These are phyloP conservation scores for Spialia ferax DNA, from an alignment of 2,888 invertebrate genomes.

Conservation along the genomic window DNA sequence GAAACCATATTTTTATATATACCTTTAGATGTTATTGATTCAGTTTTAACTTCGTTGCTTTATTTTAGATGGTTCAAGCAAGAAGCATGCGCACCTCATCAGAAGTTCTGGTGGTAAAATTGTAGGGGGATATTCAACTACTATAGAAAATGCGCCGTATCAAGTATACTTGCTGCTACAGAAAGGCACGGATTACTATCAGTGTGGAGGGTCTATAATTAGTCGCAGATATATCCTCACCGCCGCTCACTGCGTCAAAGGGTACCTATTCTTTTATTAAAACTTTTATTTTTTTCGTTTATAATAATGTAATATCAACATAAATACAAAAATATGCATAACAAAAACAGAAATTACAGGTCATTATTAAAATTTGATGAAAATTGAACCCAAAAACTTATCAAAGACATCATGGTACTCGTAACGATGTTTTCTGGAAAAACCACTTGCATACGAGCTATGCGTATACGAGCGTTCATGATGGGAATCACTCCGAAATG, in stretches of 20 bases:
- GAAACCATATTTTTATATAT: no score
- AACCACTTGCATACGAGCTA: no score
- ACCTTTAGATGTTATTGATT: neutral
- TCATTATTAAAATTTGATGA: no score
- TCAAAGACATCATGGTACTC: no score
- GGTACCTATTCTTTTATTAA: conserved; percentile 60
- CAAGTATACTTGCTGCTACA: conserved; percentile 70
- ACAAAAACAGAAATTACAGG: no score
- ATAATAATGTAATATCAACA: no score
- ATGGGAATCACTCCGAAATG: no score
- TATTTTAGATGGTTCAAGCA: conserved; percentile 58
- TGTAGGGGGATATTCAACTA: conserved; percentile 73
- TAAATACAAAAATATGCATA: no score
- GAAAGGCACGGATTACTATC: conserved; percentile 59
- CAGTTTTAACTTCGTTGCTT: neutral
- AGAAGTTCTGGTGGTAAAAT: conserved; percentile 59
- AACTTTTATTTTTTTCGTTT: neutral
- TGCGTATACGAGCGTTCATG: no score
- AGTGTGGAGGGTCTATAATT: conserved; percentile 81
- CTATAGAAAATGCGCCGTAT: conserved; percentile 67
- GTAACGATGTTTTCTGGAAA: no score
- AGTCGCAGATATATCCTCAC: conserved; percentile 67
- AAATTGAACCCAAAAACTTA: no score
- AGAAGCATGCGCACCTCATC: conserved; percentile 50
- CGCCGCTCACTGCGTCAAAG: conserved; percentile 78